Conservation (phyloP, 2,113 vertebrate species). For the Apaloderma vittatum region DNA sequence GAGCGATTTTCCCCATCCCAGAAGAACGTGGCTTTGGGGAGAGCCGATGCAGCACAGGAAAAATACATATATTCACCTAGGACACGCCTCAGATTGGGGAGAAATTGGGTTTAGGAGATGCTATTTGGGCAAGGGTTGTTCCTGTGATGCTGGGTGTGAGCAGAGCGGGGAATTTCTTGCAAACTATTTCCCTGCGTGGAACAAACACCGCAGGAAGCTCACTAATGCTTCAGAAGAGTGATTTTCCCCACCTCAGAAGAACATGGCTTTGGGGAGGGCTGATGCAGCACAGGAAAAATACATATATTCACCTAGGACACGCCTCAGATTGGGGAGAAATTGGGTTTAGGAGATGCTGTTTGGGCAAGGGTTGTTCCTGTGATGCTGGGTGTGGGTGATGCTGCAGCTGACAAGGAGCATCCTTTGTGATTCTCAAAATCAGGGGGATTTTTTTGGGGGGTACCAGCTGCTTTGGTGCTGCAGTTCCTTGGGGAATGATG, state of each 20-base stretch:
- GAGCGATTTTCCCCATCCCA: rapidly evolving
- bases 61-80: rapidly evolving
- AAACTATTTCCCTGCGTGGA: rapidly evolving
- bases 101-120: background rate
- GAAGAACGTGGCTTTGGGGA: rapidly evolving
- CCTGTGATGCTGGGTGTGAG: background rate
- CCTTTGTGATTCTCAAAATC: background rate
- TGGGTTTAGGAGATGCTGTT: rapidly evolving
- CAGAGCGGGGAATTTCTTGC: background rate
- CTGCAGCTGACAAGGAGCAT: rapidly evolving
- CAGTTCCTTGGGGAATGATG: background rate
- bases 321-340: background rate
- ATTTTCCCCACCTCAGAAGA: rapidly evolving
- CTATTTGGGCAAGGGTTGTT: rapidly evolving
- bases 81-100: rapidly evolving
- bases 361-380: rapidly evolving
- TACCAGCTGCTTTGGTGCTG: background rate
- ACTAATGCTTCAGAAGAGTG: rapidly evolving
- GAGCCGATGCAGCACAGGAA: background rate
- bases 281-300: background rate
- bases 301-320: rapidly evolving
- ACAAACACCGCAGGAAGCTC: background rate
- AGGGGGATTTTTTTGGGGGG: background rate
- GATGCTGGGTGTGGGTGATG: background rate
- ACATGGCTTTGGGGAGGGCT: rapidly evolving